Conservation (phyloP, 2,113 vertebrate species). For the Gymnogyps californianus region DNA sequence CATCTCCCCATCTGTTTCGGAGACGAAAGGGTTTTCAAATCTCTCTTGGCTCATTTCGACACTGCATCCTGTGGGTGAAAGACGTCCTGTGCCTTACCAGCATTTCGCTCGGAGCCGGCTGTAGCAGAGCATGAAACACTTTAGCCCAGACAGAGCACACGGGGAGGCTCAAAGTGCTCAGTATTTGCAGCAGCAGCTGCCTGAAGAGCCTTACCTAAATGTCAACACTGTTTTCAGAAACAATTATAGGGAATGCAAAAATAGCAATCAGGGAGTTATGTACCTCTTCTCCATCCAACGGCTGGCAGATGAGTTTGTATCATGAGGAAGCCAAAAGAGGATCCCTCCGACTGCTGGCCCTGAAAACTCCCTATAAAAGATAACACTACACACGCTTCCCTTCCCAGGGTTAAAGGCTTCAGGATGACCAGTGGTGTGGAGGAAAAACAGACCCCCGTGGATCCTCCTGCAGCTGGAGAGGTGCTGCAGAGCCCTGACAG, state of each 20-base stretch:
- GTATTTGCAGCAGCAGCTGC: not conserved
- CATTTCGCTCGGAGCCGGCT: rapidly evolving
- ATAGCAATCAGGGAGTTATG: not conserved
- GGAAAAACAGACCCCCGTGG: not conserved
- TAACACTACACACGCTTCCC: not conserved
- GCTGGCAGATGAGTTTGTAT: not conserved
- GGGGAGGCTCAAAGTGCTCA: not conserved
- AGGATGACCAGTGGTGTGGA: not conserved
- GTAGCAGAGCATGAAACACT: not conserved
- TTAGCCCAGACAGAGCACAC: not conserved
- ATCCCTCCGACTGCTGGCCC: not conserved
- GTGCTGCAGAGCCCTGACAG: not conserved
- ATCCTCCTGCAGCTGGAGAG: not conserved
- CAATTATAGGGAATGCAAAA: not conserved
- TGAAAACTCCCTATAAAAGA: not conserved
- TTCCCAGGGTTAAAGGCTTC: not conserved
- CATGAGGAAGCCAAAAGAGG: not conserved
- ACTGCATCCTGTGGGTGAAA: not conserved
- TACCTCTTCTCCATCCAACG: not conserved
- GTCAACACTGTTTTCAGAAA: not conserved
- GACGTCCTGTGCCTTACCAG: not conserved
- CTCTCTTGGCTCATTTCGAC: not conserved
- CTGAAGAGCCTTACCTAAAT: not conserved
- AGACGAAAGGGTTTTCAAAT: not conserved
- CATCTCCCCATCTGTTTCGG: not conserved